Evolutionary conservation across 1,140 invertebrate species (phyloP).

Genomic region (Aphelinus certus): DNA sequence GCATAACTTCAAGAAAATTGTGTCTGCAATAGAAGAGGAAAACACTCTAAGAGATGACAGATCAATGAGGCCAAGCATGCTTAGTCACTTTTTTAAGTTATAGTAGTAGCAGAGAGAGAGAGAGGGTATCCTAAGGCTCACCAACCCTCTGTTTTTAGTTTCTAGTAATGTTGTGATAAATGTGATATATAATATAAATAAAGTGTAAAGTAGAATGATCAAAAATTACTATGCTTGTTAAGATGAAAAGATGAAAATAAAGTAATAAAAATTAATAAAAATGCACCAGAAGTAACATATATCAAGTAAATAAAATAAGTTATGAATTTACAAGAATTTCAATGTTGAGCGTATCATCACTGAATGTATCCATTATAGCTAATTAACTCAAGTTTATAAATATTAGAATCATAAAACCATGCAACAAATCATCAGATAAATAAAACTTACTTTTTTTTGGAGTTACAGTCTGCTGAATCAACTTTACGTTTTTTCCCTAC

Average conservation of each 20-base stretch:
- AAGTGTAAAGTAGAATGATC: background rate
- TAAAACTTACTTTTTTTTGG: conserved; percentile 68
- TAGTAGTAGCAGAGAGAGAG: too few species aligned
- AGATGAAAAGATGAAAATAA: background rate
- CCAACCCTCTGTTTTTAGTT: too few species aligned
- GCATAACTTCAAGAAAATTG: conserved; percentile 48
- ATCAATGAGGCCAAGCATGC: too few species aligned
- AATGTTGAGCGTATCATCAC: too few species aligned
- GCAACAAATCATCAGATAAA: conserved; percentile 12
- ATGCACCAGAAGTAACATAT: background rate
- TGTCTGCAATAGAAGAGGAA: conserved; percentile 46
- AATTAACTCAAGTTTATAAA: background rate
- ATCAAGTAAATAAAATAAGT: background rate
- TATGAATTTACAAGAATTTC: too few species aligned
- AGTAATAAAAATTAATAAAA: background rate
- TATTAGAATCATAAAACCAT: conserved; percentile 22
- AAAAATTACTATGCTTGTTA: conserved; percentile 1
- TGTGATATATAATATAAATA: background rate
- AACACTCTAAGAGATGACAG: background rate
- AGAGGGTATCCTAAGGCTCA: too few species aligned
- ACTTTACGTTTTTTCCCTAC: conserved; percentile 73
- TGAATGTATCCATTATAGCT: too few species aligned
- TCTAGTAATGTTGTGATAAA: conserved; percentile 11
- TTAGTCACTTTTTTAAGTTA: too few species aligned
- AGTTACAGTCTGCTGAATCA: conserved; percentile 57